Evolutionary conservation across 1,140 invertebrate species (phyloP).

Genomic region (Lordiphosa mommai): DNA sequence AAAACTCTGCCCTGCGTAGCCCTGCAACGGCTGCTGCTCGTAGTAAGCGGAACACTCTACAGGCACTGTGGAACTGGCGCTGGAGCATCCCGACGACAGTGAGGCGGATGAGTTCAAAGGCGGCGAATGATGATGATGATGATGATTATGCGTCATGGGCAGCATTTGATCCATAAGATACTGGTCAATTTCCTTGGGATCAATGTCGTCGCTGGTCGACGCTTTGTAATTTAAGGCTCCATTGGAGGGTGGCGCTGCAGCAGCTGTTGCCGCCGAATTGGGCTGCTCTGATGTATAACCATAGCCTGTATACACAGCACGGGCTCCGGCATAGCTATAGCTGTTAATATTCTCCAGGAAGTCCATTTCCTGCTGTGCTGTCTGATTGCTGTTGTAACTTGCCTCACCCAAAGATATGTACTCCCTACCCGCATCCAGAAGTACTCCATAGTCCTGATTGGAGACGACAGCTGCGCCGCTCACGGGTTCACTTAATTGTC

Average conservation of each 20-base stretch:
- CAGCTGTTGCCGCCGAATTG: slow-evolving; percentile 4
- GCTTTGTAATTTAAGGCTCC: slow-evolving; percentile 73
- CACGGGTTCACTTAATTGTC: slow-evolving; percentile 57
- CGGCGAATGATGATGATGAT: slow-evolving; percentile 36
- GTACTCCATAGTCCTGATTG: slow-evolving; percentile 49
- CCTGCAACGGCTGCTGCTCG: slow-evolving; percentile 34
- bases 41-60: slow-evolving; percentile 53
- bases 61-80: slow-evolving; percentile 57
- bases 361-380: slow-evolving; percentile 49
- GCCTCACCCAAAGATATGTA: slow-evolving; percentile 59
- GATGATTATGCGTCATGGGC: slow-evolving; percentile 39
- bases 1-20: slow-evolving; percentile 30
- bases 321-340: slow-evolving; percentile 37
- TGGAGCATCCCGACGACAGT: slow-evolving; percentile 65
- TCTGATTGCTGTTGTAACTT: slow-evolving; percentile 32
- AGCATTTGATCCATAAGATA: slow-evolving; percentile 79
- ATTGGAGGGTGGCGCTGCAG: slow-evolving; percentile 30
- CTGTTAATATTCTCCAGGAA: slow-evolving; percentile 59
- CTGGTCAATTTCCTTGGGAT: slow-evolving; percentile 79
- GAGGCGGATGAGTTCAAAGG: slow-evolving; percentile 64
- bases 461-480: slow-evolving; percentile 2
- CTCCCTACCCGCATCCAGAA: slow-evolving; percentile 59
- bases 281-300: slow-evolving; percentile 34
- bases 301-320: slow-evolving; percentile 35
- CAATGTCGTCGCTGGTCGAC: slow-evolving; percentile 53